Percentiles rank a stretch among this genome's conserved stretches.
phyloP scores from a whole-genome alignment of 2,113 vertebrate species.

The Scomber colias region DNA sequence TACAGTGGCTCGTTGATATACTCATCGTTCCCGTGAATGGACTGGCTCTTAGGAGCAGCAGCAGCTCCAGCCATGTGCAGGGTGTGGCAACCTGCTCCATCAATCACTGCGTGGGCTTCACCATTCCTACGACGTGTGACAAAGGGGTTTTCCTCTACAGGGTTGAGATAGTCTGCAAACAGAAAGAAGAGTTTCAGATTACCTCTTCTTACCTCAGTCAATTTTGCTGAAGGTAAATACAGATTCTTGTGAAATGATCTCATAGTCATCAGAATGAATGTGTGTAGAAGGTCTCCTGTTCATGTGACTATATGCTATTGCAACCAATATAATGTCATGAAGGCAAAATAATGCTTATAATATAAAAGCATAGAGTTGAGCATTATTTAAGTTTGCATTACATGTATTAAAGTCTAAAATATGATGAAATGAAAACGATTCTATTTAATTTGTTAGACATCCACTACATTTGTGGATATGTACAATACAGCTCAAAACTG shows the following conservation, averaged over 20 bases:
- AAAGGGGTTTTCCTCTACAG: slow-evolving; percentile 97
- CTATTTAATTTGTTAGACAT: not conserved
- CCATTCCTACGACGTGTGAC: slow-evolving; percentile 94
- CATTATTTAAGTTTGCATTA: not conserved
- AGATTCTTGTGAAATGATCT: no score
- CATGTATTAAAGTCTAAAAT: not conserved
- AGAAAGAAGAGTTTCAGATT: slow-evolving; percentile 10
- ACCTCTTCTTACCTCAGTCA: not conserved
- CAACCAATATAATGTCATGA: not conserved
- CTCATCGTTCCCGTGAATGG: slow-evolving; percentile 89
- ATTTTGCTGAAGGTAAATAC: not conserved
- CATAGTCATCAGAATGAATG: not conserved
- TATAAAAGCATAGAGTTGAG: not conserved
- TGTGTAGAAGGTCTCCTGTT: no score
- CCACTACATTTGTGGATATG: not conserved
- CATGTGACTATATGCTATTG: not conserved
- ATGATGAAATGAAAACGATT: not conserved
- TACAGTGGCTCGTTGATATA: slow-evolving; percentile 96
- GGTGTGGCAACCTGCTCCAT: slow-evolving; percentile 91
- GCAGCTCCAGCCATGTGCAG: slow-evolving; percentile 68
- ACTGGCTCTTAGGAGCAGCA: slow-evolving; percentile 82
- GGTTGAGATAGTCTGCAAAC: slow-evolving; percentile 90
- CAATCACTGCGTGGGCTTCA: slow-evolving; percentile 91
- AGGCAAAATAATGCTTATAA: not conserved
- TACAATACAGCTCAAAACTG: not conserved